Evolutionary conservation across 2,888 invertebrate species (phyloP), one percentile per base, ranked within the genome.

Genomic region (Hemicrepidius hirtus): DNA sequence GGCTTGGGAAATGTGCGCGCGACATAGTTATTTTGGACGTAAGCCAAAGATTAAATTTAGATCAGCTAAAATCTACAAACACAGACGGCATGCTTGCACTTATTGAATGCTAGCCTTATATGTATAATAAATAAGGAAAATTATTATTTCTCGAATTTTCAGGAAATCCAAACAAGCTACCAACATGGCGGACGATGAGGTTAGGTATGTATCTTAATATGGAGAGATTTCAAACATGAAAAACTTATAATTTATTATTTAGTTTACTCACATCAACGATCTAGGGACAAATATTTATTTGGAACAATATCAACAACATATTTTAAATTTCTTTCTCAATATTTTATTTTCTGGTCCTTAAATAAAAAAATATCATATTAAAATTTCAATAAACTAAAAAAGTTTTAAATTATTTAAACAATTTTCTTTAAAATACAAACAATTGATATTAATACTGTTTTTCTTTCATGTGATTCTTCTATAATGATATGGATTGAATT

Each of bases 131-230:
- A 3, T 46, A 5, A n/a, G 4, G 28, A n/a, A 32, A 32, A 13
- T 74, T 62, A 66, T 68, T 66, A n/a, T 73, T 73, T 73, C 75
- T 79, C 49, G 16, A 13, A 32, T 69, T 91, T 90, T 76, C 87
- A 92, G 91, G 88, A 89, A 68, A 73, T 20, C 40, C 90, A 89
- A 87, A 87, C 87, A 86, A 87, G 85, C 84, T 86, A 88, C 88
- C 87, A 88, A 86, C 90, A 96, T 96, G 96, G 95, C 95, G 91
- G 96, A 96, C 92, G 96, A 96, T 92, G 96, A 96, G 91, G 95
- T 95, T 91, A 95, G 95, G 95, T 95, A 90, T 88, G 94, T 91
- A 88, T 35, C 44, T 35, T n/a, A 55, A 9, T 16, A 10, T 6
- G 53, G 5, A 5, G 4, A 9, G 32, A 5, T 5, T 6, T 32